Conservation (phyloP, 2,113 vertebrate genomes). For the Eira barbara region DNA sequence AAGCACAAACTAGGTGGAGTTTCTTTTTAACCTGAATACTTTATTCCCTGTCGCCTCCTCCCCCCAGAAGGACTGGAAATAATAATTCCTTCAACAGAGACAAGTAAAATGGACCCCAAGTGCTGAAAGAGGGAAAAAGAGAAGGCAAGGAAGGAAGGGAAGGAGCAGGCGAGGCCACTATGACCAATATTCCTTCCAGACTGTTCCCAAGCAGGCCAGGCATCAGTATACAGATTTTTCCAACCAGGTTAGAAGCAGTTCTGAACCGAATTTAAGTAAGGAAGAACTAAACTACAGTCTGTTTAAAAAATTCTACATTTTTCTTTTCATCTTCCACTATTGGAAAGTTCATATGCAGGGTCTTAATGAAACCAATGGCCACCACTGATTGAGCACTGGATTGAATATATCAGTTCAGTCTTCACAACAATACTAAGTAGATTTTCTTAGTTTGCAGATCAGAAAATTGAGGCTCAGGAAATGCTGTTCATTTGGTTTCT, state of each 20-base stretch:
- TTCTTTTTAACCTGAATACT: background rate
- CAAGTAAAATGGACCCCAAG: background rate
- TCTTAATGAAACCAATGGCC: background rate
- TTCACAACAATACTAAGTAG: background rate
- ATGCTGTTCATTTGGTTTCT: background rate
- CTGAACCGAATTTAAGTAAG: background rate
- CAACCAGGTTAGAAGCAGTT: background rate
- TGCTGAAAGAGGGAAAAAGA: background rate
- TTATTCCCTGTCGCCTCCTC: background rate
- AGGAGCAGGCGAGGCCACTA: rapidly evolving
- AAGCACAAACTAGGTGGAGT: background rate
- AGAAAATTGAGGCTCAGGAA: background rate
- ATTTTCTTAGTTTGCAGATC: background rate
- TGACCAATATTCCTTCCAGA: background rate
- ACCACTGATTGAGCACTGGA: background rate
- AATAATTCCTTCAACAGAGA: background rate
- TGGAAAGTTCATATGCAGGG: background rate
- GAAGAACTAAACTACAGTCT: background rate
- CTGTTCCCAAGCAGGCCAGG: background rate
- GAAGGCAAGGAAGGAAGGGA: rapidly evolving
- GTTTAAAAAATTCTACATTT: background rate
- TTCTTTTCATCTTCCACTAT: background rate
- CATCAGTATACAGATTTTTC: background rate
- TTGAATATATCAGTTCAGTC: background rate
- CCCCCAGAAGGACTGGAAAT: background rate